These are phyloP conservation scores for Rhopilema esculentum DNA, from an alignment of 30 jellyfish, hydroid and myxozoan species.

Conservation along the genomic window DNA sequence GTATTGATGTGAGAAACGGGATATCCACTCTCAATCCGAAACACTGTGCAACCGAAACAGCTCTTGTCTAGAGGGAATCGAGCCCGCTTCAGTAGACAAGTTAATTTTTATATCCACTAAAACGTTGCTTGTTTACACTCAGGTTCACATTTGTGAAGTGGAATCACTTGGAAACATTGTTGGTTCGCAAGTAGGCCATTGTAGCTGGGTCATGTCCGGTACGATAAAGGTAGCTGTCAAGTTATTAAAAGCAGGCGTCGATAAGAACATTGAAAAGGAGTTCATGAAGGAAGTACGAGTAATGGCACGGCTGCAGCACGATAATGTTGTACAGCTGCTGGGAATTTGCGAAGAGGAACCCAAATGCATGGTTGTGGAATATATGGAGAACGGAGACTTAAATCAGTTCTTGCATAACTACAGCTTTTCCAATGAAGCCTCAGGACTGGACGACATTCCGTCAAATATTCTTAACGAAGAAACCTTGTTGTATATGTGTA, in stretches of 20 bases:
- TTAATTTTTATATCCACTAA: too few relatives aligned
- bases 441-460: conserved; percentile 37
- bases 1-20: too few relatives aligned
- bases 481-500: conserved; percentile 75
- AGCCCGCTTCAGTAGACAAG: too few relatives aligned
- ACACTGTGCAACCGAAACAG: too few relatives aligned
- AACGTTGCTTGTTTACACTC: too few relatives aligned
- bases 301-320: conserved; percentile 93
- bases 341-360: conserved; percentile 93
- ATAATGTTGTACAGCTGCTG: conserved; percentile 83
- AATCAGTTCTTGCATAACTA: conserved; percentile 70
- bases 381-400: conserved; percentile 95
- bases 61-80: too few relatives aligned
- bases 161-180: conserved; percentile 41
- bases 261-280: conserved; percentile 69
- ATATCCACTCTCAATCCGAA: too few relatives aligned
- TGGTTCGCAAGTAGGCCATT: conserved; percentile 20
- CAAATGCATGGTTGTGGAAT: conserved; percentile 89
- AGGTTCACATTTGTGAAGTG: conserved; percentile 64
- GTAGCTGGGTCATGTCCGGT: conserved; percentile 54
- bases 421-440: conserved; percentile 8
- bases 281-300: conserved; percentile 92
- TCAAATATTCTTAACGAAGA: conserved; percentile 65
- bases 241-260: conserved; percentile 76
- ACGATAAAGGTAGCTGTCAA: conserved; percentile 82